A percentile compares a stretch with the other conserved stretches of the same genome.
Conservation (phyloP, 2,888 invertebrate species). For the Lasioglossum malachurum region DNA sequence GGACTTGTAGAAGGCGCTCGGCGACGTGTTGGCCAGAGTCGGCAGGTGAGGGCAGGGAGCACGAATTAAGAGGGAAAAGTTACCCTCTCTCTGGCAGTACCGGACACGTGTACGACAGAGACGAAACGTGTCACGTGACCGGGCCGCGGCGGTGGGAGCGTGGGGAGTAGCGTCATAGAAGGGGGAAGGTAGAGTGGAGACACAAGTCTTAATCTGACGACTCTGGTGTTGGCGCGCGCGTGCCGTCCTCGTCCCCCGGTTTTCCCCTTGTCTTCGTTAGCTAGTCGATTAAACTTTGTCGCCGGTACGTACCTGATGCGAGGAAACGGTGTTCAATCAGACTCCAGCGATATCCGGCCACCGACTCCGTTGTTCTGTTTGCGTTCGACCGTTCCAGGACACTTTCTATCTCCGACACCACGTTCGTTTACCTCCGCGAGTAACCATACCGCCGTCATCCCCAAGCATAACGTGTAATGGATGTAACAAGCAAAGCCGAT, state of each 20-base stretch:
- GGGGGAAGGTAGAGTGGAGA: too few species aligned
- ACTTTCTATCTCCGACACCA: not conserved
- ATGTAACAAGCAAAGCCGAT: conserved; percentile 48
- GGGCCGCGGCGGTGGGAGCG: too few species aligned
- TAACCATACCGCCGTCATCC: conserved; percentile 11
- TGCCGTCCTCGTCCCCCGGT: not conserved
- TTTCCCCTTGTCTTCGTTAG: conserved; percentile 20
- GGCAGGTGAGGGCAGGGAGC: too few species aligned
- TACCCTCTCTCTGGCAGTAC: too few species aligned
- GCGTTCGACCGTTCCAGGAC: conserved; percentile 57
- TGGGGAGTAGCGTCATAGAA: too few species aligned
- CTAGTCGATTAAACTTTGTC: conserved; percentile 55
- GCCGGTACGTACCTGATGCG: conserved; percentile 61
- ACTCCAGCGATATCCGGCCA: conserved; percentile 18
- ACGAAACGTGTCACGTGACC: too few species aligned
- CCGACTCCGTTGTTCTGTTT: not conserved
- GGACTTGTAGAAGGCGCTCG: not conserved
- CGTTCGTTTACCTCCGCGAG: conserved; percentile 31
- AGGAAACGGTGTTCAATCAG: conserved; percentile 53
- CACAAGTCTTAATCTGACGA: too few species aligned
- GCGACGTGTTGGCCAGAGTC: not conserved
- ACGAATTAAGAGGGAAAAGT: too few species aligned
- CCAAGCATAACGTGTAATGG: conserved; percentile 40
- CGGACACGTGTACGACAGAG: too few species aligned
- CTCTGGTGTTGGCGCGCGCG: not conserved